Evolutionary conservation across 2,888 invertebrate species (phyloP).

Genomic region (Onchidella celtica): DNA sequence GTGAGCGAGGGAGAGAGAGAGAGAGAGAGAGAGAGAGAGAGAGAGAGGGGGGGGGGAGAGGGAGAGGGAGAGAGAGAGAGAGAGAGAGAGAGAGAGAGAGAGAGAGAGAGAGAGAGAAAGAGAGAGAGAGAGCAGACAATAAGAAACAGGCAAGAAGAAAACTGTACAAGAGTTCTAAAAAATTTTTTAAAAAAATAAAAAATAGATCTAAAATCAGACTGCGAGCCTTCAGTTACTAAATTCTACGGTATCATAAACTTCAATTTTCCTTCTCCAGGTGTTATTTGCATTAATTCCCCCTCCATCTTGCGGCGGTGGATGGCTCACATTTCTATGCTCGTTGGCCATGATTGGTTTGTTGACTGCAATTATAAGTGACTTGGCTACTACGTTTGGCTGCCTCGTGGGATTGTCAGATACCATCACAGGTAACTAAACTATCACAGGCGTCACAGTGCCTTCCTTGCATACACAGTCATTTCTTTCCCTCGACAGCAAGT

Average conservation of each 20-base stretch:
- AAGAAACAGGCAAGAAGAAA: neutral
- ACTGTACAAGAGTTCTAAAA: too few species aligned
- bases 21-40: neutral
- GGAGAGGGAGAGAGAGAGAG: neutral
- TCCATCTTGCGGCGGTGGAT: conserved; percentile 82
- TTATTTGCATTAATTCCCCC: conserved; percentile 83
- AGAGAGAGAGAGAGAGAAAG: neutral
- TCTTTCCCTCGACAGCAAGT: too few species aligned
- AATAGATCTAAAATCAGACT: neutral
- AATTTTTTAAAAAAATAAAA: neutral
- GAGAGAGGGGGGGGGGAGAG: neutral
- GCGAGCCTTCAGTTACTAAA: neutral
- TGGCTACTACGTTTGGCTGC: conserved; percentile 84
- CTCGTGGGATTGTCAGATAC: conserved; percentile 82
- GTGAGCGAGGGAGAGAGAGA: neutral
- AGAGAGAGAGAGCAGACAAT: neutral
- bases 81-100: neutral
- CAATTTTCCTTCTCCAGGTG: conserved; percentile 71
- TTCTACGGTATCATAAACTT: neutral
- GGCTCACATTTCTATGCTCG: conserved; percentile 83
- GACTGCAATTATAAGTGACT: conserved; percentile 83
- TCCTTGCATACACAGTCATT: too few species aligned
- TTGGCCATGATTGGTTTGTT: conserved; percentile 83
- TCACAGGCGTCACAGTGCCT: too few species aligned
- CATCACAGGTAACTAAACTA: conserved; percentile 80